These are phyloP conservation scores for Volucella inflata DNA, from an alignment of 2,888 invertebrate species.

Conservation along the genomic window DNA sequence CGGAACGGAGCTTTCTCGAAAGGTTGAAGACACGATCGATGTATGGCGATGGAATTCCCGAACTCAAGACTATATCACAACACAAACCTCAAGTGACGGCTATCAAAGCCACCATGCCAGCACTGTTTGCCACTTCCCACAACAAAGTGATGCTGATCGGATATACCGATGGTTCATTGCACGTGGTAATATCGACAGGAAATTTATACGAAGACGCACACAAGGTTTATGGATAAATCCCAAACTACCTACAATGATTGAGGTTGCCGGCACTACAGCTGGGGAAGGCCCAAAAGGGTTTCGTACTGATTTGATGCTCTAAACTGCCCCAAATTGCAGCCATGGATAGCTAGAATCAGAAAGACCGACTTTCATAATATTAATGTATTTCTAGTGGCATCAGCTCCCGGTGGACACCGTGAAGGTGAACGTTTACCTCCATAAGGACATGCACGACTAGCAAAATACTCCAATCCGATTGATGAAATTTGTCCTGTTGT, in stretches of 20 bases:
- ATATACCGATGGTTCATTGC: constrained; percentile 91
- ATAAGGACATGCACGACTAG: constrained; percentile 88
- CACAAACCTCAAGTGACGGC: constrained; percentile 88
- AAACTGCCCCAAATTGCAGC: constrained; percentile 88
- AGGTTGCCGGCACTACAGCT: constrained; percentile 84
- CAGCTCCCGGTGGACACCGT: constrained; percentile 92
- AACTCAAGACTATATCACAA: constrained; percentile 85
- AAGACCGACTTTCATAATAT: constrained; percentile 92
- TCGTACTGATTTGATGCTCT: constrained; percentile 90
- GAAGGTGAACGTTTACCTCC: constrained; percentile 84
- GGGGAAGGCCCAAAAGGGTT: constrained; percentile 95
- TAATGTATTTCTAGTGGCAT: constrained; percentile 93
- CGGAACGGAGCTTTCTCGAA: constrained; percentile 28
- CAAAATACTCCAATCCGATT: constrained; percentile 86
- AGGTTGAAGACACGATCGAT: constrained; percentile 84
- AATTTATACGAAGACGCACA: constrained; percentile 94
- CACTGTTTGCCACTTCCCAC: constrained; percentile 94
- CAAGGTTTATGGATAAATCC: constrained; percentile 98
- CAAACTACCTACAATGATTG: constrained; percentile 87
- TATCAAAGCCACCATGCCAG: constrained; percentile 88
- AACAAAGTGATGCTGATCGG: constrained; percentile 95
- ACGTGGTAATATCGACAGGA: constrained; percentile 95
- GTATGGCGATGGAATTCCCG: constrained; percentile 89
- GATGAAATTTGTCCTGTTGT: constrained; percentile 88
- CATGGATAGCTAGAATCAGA: constrained; percentile 90